Evolutionary conservation across 2,888 invertebrate genomes (phyloP).

Genomic region (Hemistola chrysoprasaria): DNA sequence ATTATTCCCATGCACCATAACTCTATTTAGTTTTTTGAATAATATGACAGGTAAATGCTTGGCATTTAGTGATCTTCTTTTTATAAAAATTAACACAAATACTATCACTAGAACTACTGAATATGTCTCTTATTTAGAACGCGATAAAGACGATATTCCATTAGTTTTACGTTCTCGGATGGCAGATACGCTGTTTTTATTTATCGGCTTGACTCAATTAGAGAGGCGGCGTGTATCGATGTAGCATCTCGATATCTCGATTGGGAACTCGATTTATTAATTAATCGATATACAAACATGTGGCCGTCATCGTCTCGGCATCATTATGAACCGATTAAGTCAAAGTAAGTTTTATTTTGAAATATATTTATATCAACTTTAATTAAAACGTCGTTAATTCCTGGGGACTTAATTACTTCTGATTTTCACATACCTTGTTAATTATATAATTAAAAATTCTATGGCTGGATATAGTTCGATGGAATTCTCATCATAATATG

Average conservation of each 20-base stretch:
- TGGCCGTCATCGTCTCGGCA: slow-evolving; percentile 71
- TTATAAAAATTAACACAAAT: slow-evolving; percentile 44
- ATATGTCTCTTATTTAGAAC: slow-evolving; percentile 3
- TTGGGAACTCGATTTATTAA: slow-evolving; percentile 77
- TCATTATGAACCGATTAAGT: slow-evolving; percentile 61
- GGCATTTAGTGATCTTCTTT: slow-evolving; percentile 73
- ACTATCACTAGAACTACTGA: slow-evolving; percentile 3
- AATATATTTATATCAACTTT: slow-evolving; percentile 7
- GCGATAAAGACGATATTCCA: slow-evolving; percentile 30
- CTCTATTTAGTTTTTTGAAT: slow-evolving; percentile 64
- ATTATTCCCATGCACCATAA: slow-evolving; percentile 71
- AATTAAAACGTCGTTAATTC: slow-evolving; percentile 16
- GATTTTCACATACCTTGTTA: slow-evolving; percentile 12
- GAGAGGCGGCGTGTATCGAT: slow-evolving; percentile 75
- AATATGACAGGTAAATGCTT: slow-evolving; percentile 79
- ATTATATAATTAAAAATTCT: slow-evolving; percentile 11
- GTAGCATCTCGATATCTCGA: slow-evolving; percentile 68
- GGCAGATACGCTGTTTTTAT: slow-evolving; percentile 23
- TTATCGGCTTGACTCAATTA: slow-evolving; percentile 79
- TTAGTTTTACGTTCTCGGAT: background rate
- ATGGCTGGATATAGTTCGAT: too few species aligned
- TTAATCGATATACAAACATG: slow-evolving; percentile 82
- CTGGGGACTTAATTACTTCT: slow-evolving; percentile 3
- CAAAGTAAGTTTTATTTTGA: slow-evolving; percentile 25
- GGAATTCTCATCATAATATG: too few species aligned